Evolutionary conservation across 2,888 invertebrate genomes (phyloP), one percentile per base, ranked within the genome.

Genomic region (Geophilus truncorum): DNA sequence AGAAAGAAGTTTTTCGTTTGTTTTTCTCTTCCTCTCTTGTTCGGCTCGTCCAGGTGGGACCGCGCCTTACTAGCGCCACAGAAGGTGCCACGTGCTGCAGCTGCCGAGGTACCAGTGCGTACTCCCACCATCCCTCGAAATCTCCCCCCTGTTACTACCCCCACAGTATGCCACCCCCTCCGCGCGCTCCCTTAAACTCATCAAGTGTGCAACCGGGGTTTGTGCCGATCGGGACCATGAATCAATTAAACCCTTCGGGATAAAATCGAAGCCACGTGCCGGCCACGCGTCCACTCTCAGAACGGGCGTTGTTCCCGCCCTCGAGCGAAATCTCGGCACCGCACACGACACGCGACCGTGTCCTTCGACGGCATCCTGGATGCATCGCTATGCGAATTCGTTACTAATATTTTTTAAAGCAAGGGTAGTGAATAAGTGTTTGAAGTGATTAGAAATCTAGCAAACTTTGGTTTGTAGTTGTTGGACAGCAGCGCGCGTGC

Each of bases 51-150:
- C 70, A 70, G 70, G 70, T 70, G 70, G 70, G 70, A 70, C 70
- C 25, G 70, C 70, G 70, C 70, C 70, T 70, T 70, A 28, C 70
- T 28, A 70, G 70, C 70, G 70, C 70, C 70, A 70, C 28, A 70
- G 70, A 70, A 70, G 70, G 70, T 70, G 70, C 70, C 70, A 70
- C 70, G 70, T 70, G 70, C 70, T 70, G 70, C 70, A 70, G 70
- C 70, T 70, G 70, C 25, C 70, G 70, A 70, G 70, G 51, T 51
- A 51, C 51, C 7, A 70, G 70, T 25, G 25, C 23, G 70, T 70
- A 70, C 70, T 25, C 10, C 70, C 70, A 28, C 70, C 45, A 45
- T 15, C 70, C 70, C 51, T 21, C 7, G 18, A 18, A n/a, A n/a
- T 21, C 18, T 51, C 25, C 70, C 70, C 28, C 57, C 70, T 7